Percentiles rank a stretch among this genome's conserved stretches.
Conservation (phyloP, 30 jellyfish, hydroid and myxozoan genomes). For the Chrysaora quinquecirrha region DNA sequence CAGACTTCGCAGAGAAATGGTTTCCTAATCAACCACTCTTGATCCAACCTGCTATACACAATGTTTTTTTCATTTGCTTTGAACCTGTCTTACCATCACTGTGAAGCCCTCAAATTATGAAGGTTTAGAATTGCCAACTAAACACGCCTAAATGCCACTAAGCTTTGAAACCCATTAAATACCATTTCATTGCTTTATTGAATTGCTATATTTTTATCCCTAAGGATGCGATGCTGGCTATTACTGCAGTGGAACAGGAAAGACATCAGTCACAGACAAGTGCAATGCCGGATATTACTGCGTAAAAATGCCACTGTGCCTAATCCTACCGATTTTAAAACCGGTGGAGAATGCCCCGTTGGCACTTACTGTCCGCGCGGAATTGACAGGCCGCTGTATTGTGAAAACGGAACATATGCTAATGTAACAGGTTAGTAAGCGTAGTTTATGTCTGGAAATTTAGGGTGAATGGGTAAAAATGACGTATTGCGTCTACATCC, state of each 20-base stretch:
- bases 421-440: conserved; percentile 76
- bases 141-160: no score
- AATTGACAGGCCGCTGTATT: conserved; percentile 64
- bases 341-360: conserved; percentile 90
- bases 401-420: conserved; percentile 92
- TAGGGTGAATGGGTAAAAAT: background rate
- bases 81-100: no score
- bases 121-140: no score
- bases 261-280: conserved; percentile 68
- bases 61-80: no score
- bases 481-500: no score
- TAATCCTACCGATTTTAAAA: conserved; percentile 66
- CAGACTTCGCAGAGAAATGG: no score
- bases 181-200: no score
- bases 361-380: conserved; percentile 87
- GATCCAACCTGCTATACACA: no score
- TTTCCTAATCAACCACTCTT: no score
- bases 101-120: no score
- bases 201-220: background rate
- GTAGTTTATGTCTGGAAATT: background rate
- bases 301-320: conserved; percentile 54
- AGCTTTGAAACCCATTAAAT: no score
- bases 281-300: conserved; percentile 92
- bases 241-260: conserved; percentile 91
- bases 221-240: conserved; percentile 92